Evolutionary conservation across 2,113 vertebrate species (phyloP).

Genomic region (Corapipo altera): DNA sequence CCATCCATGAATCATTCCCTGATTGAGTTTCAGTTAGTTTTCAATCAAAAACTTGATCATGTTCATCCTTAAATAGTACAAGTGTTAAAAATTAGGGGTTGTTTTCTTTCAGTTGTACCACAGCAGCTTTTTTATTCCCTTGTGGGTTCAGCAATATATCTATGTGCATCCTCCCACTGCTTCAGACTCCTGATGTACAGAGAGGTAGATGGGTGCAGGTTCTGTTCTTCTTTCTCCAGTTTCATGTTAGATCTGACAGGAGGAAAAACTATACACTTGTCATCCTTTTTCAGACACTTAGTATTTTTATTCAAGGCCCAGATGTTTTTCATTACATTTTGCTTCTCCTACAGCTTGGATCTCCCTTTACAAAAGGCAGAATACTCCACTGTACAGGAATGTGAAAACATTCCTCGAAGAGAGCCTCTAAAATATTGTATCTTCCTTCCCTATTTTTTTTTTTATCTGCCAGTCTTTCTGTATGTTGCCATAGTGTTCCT

Average conservation of each 20-base stretch:
- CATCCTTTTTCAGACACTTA: background rate
- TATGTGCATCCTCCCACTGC: background rate
- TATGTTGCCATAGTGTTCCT: constrained; percentile 14
- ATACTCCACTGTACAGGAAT: background rate
- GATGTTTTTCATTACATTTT: constrained; percentile 7
- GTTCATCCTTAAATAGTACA: background rate
- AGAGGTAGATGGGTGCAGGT: background rate
- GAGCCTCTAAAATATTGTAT: background rate
- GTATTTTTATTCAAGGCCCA: constrained; percentile 25
- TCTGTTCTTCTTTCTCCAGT: background rate
- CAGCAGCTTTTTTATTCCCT: background rate
- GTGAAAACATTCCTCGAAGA: constrained; percentile 11
- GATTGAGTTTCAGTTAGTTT: background rate
- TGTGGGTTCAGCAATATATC: background rate
- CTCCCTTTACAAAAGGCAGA: constrained; percentile 58
- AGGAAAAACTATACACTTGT: background rate
- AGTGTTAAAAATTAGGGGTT: background rate
- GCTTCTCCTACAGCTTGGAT: constrained; percentile 65
- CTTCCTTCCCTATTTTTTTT: background rate
- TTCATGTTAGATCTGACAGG: constrained; percentile 16
- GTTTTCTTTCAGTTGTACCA: background rate
- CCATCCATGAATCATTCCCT: background rate
- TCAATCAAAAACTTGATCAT: background rate
- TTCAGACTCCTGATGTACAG: background rate
- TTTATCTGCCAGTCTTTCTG: background rate